These are phyloP conservation scores for Lochmaea capreae DNA, from an alignment of 2,888 invertebrate genomes.

Conservation along the genomic window DNA sequence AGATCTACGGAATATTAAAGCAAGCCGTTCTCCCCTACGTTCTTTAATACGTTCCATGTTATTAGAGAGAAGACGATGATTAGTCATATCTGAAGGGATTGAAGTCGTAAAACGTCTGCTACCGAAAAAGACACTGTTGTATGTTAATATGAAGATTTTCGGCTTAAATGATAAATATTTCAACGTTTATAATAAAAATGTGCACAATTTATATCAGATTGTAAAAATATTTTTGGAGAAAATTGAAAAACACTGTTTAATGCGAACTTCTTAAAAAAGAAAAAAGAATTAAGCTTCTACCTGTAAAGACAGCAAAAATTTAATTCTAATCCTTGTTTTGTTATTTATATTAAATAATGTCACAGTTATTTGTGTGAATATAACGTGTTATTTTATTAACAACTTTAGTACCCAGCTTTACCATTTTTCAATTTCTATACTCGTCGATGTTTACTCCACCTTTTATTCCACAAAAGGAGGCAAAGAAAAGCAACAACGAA, in stretches of 20 bases:
- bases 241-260: no score
- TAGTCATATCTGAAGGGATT: conserved; percentile 36
- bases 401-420: neutral
- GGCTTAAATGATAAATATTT: neutral
- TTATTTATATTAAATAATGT: no score
- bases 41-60: conserved; percentile 39
- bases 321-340: no score
- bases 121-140: conserved; percentile 17
- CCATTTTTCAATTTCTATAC: neutral
- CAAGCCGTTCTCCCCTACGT: conserved; percentile 34
- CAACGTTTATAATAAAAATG: no score
- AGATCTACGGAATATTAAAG: conserved; percentile 25
- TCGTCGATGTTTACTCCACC: neutral
- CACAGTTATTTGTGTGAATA: neutral
- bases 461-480: neutral
- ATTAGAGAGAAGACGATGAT: conserved; percentile 39
- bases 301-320: no score
- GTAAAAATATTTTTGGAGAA: no score
- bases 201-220: no score
- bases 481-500: neutral
- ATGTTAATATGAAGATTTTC: conserved; percentile 13
- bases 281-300: no score
- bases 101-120: conserved; percentile 15
- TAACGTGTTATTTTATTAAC: neutral
- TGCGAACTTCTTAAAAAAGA: no score